A percentile compares a stretch with the other conserved stretches of the same genome.
phyloP scores from a whole-genome alignment of 2,888 invertebrate species.

The Agrochola litura region DNA sequence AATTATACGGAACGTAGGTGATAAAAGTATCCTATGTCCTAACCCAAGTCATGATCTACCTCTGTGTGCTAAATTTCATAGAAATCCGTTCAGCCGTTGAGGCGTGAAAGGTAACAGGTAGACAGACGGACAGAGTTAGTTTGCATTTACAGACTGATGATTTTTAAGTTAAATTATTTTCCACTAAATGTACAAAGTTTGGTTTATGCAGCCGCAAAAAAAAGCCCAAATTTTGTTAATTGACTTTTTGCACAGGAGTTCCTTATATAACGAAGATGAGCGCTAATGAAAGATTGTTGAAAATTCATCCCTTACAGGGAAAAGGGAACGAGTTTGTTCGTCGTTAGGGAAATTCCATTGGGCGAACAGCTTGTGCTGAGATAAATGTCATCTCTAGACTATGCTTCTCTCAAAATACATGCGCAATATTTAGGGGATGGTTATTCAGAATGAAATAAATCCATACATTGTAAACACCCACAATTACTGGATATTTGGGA shows the following conservation, averaged over 20 bases:
- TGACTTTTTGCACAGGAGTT: background rate
- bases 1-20: no score
- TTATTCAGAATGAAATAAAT: slow-evolving; percentile 3
- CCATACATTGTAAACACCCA: background rate
- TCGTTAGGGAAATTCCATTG: background rate
- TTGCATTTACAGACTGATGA: no score
- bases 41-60: no score
- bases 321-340: background rate
- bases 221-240: background rate
- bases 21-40: no score
- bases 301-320: background rate
- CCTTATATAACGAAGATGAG: background rate
- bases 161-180: background rate
- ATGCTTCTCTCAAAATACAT: slow-evolving; percentile 4
- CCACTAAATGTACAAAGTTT: background rate
- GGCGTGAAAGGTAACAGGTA: no score
- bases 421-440: background rate
- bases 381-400: no score
- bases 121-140: no score
- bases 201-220: background rate
- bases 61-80: no score
- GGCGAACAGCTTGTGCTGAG: background rate
- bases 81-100: no score
- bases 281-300: background rate
- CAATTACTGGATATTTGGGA: slow-evolving; percentile 1